phyloP scores from a whole-genome alignment of 2,888 invertebrate species.

The Morpho achilles region DNA sequence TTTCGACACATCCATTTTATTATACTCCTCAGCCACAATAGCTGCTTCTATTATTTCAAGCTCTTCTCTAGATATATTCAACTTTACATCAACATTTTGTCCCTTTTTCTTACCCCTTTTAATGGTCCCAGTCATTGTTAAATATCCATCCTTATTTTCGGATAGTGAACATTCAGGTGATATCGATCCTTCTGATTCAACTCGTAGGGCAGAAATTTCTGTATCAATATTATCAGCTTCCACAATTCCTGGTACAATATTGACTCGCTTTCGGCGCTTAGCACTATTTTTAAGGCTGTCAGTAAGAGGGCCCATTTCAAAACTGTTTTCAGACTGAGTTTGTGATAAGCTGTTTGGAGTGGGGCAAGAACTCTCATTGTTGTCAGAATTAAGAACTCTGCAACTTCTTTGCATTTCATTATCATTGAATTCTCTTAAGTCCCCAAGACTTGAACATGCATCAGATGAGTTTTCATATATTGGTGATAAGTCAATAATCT shows the following conservation, averaged over 20 bases:
- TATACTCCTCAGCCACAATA: constrained; percentile 77
- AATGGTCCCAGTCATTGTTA: constrained; percentile 86
- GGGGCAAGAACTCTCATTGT: constrained; percentile 60
- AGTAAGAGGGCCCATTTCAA: constrained; percentile 66
- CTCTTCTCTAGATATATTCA: constrained; percentile 85
- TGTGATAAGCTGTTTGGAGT: constrained; percentile 69
- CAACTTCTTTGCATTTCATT: constrained; percentile 58
- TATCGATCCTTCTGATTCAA: constrained; percentile 71
- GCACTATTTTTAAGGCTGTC: constrained; percentile 69
- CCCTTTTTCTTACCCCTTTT: constrained; percentile 86
- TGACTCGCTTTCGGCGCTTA: constrained; percentile 81
- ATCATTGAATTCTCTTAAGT: constrained; percentile 56
- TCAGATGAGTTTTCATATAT: constrained; percentile 76
- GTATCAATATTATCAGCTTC: constrained; percentile 62
- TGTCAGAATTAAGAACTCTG: constrained; percentile 54
- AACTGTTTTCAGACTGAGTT: constrained; percentile 73
- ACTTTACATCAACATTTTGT: constrained; percentile 84
- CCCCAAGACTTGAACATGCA: constrained; percentile 72
- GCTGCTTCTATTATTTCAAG: constrained; percentile 83
- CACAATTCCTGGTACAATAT: constrained; percentile 77
- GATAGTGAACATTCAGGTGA: constrained; percentile 79
- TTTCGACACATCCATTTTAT: constrained; percentile 76
- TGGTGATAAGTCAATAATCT: constrained; percentile 70
- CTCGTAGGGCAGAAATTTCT: constrained; percentile 58
- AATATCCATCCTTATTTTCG: constrained; percentile 76